phyloP scores from a whole-genome alignment of 2,888 invertebrate species.

The Deilephila elpenor region DNA sequence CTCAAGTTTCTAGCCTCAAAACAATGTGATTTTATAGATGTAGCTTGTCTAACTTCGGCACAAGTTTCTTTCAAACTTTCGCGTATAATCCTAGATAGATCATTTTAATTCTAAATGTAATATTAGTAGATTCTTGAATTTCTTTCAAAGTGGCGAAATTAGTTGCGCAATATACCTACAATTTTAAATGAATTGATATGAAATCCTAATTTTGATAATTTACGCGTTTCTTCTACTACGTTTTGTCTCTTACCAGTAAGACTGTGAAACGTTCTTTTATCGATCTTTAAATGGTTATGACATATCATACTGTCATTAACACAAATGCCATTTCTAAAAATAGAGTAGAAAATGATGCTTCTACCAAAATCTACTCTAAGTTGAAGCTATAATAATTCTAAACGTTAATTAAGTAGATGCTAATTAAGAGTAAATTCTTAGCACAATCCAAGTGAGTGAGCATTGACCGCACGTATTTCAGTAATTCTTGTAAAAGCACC shows the following conservation, averaged over 20 bases:
- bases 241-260: not conserved
- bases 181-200: too few species aligned
- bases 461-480: not conserved
- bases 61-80: not conserved
- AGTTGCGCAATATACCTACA: too few species aligned
- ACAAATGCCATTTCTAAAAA: not conserved
- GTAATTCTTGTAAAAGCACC: not conserved
- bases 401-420: not conserved
- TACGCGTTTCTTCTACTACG: too few species aligned
- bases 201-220: not conserved
- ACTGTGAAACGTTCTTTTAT: not conserved
- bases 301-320: not conserved
- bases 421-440: conserved; percentile 3
- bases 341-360: not conserved
- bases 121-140: not conserved
- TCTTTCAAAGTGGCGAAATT: not conserved
- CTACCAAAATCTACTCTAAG: not conserved
- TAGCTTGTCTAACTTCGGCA: conserved; percentile 39
- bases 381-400: not conserved
- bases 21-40: conserved; percentile 79
- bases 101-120: not conserved
- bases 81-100: not conserved
- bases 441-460: conserved; percentile 3
- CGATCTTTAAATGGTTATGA: not conserved
- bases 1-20: conserved; percentile 68